Evolutionary conservation across 2,797 vertebrate species (phyloP).

Genomic region (Pseudochromis fuscus): DNA sequence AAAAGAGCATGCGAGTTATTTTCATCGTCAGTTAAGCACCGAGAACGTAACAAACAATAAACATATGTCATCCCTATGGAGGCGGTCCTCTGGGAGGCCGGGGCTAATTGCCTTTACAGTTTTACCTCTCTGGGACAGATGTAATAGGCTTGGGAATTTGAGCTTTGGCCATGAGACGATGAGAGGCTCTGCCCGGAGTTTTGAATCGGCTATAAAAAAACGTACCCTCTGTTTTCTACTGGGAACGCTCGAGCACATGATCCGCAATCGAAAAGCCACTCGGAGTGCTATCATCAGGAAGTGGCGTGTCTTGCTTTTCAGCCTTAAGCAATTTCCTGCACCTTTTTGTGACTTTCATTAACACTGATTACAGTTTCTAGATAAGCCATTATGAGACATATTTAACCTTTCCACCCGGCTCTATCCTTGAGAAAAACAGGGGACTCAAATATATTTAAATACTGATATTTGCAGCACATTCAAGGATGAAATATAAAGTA

Average conservation of each 20-base stretch:
- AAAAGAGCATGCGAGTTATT: conserved; percentile 58
- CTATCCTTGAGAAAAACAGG: conserved; percentile 23
- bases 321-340: conserved; percentile 37
- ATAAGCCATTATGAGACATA: conserved; percentile 34
- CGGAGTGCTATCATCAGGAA: conserved; percentile 48
- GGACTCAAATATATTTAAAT: conserved; percentile 12
- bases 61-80: conserved; percentile 82
- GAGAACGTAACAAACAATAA: conserved; percentile 71
- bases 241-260: conserved; percentile 37
- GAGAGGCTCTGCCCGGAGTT: conserved; percentile 49
- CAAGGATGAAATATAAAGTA: conserved; percentile 16
- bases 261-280: conserved; percentile 59
- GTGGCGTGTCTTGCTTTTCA: conserved; percentile 42
- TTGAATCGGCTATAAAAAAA: conserved; percentile 62
- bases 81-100: conserved; percentile 70
- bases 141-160: conserved; percentile 72
- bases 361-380: conserved; percentile 40
- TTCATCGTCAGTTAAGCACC: conserved; percentile 57
- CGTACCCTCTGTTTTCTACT: conserved; percentile 37
- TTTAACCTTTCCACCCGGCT: conserved; percentile 2
- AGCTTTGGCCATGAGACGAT: conserved; percentile 50
- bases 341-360: conserved; percentile 45
- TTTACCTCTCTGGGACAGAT: conserved; percentile 70
- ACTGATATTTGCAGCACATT: not conserved
- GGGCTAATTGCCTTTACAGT: conserved; percentile 77